Evolutionary conservation across 2,888 invertebrate species (phyloP).

Genomic region (Macaria notata): DNA sequence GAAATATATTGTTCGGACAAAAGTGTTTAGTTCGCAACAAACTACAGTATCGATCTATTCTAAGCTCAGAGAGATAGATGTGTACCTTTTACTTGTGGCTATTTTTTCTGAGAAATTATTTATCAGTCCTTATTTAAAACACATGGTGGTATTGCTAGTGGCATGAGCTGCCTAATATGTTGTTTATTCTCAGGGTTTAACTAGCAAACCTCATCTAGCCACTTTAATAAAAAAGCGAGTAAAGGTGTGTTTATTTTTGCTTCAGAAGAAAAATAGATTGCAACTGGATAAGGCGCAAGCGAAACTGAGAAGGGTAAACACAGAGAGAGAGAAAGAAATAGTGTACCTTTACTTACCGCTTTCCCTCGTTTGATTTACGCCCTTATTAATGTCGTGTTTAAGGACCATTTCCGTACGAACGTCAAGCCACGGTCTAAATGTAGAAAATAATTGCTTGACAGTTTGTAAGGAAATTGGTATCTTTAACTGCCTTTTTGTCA

Average conservation of each 20-base stretch:
- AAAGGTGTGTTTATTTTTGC: conserved; percentile 68
- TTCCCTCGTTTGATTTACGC: conserved; percentile 73
- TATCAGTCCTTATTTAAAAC: no score
- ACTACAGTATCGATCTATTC: no score
- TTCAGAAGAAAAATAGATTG: conserved; percentile 82
- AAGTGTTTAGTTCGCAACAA: no score
- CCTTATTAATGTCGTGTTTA: conserved; percentile 53
- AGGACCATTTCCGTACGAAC: not conserved
- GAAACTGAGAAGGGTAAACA: conserved; percentile 79
- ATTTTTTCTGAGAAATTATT: no score
- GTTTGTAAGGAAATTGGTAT: not conserved
- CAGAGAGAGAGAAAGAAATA: conserved; percentile 48
- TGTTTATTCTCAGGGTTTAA: no score
- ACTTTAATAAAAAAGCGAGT: conserved; percentile 46
- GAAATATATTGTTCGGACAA: no score
- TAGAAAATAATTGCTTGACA: not conserved
- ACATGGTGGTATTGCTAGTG: no score
- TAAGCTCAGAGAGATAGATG: no score
- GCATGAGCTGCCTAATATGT: no score
- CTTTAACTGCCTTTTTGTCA: conserved; percentile 44
- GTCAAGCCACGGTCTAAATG: no score
- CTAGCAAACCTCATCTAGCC: no score
- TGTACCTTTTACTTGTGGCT: no score
- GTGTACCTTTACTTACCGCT: conserved; percentile 66
- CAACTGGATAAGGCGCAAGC: conserved; percentile 79